Evolutionary conservation across 92 coral and sea anemone genomes (phyloP).

Genomic region (Zoanthus sociatus): DNA sequence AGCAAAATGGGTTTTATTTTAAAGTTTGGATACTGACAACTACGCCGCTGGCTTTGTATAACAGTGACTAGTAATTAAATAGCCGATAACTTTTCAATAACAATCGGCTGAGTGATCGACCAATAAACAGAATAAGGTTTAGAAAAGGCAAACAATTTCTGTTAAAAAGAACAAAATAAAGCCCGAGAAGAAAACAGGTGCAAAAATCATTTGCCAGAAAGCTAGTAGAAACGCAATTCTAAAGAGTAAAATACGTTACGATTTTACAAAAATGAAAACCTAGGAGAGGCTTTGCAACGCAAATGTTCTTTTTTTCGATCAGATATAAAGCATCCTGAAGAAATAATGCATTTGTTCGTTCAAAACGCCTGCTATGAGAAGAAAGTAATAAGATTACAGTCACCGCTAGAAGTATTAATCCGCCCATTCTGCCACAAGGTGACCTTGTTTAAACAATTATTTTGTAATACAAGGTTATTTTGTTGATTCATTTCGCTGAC

Average conservation of each 20-base stretch:
- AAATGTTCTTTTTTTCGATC: not conserved
- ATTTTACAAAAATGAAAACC: not conserved
- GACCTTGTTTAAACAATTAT: conserved; percentile 36
- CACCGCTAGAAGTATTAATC: not conserved
- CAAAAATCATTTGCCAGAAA: conserved; percentile 9
- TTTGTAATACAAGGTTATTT: not conserved
- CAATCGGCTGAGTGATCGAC: not conserved
- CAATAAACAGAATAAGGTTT: conserved; percentile 5
- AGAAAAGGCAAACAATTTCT: conserved; percentile 26
- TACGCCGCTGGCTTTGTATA: not conserved
- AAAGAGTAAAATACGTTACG: not conserved
- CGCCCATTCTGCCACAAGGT: not conserved
- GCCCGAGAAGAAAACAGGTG: conserved; percentile 20
- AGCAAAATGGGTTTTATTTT: not conserved
- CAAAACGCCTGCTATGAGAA: not conserved
- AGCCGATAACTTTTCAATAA: not conserved
- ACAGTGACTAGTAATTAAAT: not conserved
- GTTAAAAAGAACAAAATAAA: conserved; percentile 3
- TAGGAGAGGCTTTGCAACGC: not conserved
- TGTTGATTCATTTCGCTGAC: not conserved
- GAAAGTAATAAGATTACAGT: conserved; percentile 3
- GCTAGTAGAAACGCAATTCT: conserved; percentile 1
- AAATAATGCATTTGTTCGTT: not conserved
- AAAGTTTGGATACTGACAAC: not conserved
- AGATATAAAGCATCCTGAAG: not conserved